Evolutionary conservation across 2,888 invertebrate species (phyloP).

Genomic region (Patella caerulea): DNA sequence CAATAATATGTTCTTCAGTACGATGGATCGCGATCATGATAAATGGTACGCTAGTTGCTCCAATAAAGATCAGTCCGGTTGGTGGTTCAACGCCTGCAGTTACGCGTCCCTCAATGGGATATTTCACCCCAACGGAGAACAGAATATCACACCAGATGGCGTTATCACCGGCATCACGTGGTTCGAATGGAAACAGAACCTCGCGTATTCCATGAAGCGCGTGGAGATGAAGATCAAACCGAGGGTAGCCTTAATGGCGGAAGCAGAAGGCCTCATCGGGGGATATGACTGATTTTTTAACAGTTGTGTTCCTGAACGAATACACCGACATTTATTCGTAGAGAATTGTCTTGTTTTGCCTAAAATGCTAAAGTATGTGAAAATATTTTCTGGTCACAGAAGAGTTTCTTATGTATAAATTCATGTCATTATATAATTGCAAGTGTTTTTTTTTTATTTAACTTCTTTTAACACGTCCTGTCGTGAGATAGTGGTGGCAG

Average conservation of each 20-base stretch:
- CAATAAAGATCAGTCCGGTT: slow-evolving; percentile 56
- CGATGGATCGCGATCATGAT: slow-evolving; percentile 89
- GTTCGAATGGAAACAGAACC: slow-evolving; percentile 55
- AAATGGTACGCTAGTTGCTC: slow-evolving; percentile 69
- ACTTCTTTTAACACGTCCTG: no score
- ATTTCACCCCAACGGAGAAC: slow-evolving; percentile 44
- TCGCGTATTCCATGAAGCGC: slow-evolving; percentile 52
- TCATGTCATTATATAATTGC: background rate
- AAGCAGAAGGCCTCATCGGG: slow-evolving; percentile 26
- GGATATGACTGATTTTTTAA: background rate
- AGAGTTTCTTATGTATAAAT: background rate
- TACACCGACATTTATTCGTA: no score
- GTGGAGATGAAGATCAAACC: slow-evolving; percentile 61
- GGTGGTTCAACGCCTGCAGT: slow-evolving; percentile 65
- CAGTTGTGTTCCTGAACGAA: no score
- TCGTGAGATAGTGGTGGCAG: no score
- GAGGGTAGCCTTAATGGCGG: slow-evolving; percentile 38
- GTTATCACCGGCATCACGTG: slow-evolving; percentile 57
- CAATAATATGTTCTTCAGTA: slow-evolving; percentile 91
- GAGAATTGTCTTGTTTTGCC: no score
- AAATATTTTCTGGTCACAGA: no score
- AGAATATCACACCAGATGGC: slow-evolving; percentile 48
- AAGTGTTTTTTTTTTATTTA: no score
- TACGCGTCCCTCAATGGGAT: slow-evolving; percentile 60
- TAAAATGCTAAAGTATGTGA: no score